Percentiles rank a stretch among this genome's conserved stretches.
Conservation (phyloP, 2,888 invertebrate species). For the Leuctra nigra region DNA sequence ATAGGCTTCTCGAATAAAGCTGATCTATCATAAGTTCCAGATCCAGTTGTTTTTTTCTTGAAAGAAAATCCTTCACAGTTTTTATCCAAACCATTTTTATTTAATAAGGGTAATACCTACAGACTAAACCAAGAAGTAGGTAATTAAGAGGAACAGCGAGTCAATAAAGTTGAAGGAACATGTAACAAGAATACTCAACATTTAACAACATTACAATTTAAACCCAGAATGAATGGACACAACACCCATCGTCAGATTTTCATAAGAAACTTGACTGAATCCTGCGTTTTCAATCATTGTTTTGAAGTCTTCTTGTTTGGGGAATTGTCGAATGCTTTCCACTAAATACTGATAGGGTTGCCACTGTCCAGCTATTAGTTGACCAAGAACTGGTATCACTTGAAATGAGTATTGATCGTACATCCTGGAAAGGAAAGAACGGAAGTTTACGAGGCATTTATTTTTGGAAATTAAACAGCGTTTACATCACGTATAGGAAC, state of each 20-base stretch:
- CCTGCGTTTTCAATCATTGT: conserved; percentile 84
- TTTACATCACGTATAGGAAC: no score
- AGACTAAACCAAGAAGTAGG: no score
- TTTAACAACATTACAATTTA: conserved; percentile 56
- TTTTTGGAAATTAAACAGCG: no score
- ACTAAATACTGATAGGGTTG: conserved; percentile 96
- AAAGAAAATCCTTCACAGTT: neutral
- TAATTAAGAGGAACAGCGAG: no score
- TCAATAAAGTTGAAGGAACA: no score
- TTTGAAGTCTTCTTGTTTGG: conserved; percentile 79
- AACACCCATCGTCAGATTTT: conserved; percentile 86
- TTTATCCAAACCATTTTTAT: no score
- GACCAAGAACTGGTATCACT: conserved; percentile 94
- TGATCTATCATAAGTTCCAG: conserved; percentile 28
- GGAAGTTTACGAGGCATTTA: no score
- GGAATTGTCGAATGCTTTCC: conserved; percentile 95
- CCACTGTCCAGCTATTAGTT: conserved; percentile 90
- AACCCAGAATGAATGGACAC: conserved; percentile 95
- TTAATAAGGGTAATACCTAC: no score
- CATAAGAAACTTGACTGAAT: conserved; percentile 78
- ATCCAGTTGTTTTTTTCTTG: neutral
- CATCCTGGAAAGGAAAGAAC: conserved; percentile 48
- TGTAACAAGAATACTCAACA: neutral
- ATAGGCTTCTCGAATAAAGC: conserved; percentile 26
- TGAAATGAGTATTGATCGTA: conserved; percentile 98